These are phyloP conservation scores for Cylas formicarius DNA, from an alignment of 1,140 invertebrate species.

Conservation along the genomic window DNA sequence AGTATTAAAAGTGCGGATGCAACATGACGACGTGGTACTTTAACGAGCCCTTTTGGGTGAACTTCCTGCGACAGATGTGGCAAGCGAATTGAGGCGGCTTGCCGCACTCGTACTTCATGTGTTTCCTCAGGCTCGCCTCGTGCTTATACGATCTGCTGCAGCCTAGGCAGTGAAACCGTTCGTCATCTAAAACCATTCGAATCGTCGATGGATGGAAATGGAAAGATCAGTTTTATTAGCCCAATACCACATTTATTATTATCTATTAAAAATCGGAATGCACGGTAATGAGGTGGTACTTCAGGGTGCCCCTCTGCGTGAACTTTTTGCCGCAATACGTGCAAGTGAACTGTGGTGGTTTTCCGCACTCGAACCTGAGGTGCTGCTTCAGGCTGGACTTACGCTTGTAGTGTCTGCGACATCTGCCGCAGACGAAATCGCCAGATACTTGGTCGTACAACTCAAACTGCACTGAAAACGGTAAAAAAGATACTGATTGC, in stretches of 20 bases:
- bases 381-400: slow-evolving; percentile 20
- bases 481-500: too few species aligned
- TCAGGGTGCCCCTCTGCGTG: slow-evolving; percentile 18
- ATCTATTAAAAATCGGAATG: too few species aligned
- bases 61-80: slow-evolving; percentile 16
- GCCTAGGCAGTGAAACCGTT: not conserved
- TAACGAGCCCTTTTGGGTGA: slow-evolving; percentile 13
- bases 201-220: too few species aligned
- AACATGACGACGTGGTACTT: slow-evolving; percentile 11
- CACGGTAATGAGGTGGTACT: too few species aligned
- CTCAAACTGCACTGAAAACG: too few species aligned
- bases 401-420: slow-evolving; percentile 45
- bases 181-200: too few species aligned
- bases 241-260: too few species aligned
- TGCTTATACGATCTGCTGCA: slow-evolving; percentile 16
- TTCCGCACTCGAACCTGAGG: slow-evolving; percentile 47
- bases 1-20: slow-evolving; percentile 7
- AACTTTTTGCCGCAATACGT: slow-evolving; percentile 13
- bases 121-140: slow-evolving; percentile 20
- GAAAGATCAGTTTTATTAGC: too few species aligned
- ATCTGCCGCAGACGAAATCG: slow-evolving; percentile 68
- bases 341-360: slow-evolving; percentile 50
- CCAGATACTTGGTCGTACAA: slow-evolving; percentile 7
- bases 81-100: slow-evolving; percentile 18
- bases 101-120: slow-evolving; percentile 31